phyloP scores from a whole-genome alignment of 1,140 invertebrate species.

The Euura lappo region DNA sequence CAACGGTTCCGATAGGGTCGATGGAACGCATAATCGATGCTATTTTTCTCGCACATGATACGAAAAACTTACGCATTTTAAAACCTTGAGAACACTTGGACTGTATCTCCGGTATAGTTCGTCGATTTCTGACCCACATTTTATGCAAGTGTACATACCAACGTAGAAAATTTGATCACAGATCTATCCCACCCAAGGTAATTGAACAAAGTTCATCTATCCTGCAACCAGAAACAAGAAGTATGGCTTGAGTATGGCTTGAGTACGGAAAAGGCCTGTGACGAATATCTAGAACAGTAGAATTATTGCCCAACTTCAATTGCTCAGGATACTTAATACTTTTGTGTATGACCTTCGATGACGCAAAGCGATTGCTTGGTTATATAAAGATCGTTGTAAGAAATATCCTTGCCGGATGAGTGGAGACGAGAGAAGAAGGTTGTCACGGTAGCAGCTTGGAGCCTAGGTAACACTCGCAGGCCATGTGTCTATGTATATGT shows the following conservation, averaged over 20 bases:
- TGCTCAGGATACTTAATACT: too few relatives aligned
- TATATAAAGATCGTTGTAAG: not conserved
- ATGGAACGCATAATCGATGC: slow-evolving; percentile 14
- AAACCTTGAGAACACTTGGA: slow-evolving; percentile 71
- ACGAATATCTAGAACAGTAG: too few relatives aligned
- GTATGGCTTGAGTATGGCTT: not conserved
- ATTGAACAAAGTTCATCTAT: too few relatives aligned
- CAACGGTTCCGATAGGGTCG: slow-evolving; percentile 13
- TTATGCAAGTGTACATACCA: slow-evolving; percentile 67
- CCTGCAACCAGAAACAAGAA: not conserved
- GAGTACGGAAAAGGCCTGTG: too few relatives aligned
- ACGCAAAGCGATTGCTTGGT: not conserved
- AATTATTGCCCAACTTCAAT: too few relatives aligned
- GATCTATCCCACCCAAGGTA: not conserved
- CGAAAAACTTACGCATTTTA: slow-evolving; percentile 71
- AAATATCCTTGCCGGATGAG: slow-evolving; percentile 1
- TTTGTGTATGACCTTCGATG: too few relatives aligned
- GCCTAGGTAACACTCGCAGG: not conserved
- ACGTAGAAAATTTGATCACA: not conserved
- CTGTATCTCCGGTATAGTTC: slow-evolving; percentile 73
- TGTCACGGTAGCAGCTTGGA: not conserved
- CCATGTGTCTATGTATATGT: too few relatives aligned
- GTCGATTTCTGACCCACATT: slow-evolving; percentile 67
- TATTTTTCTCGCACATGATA: slow-evolving; percentile 12
- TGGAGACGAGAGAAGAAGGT: not conserved